Conservation (phyloP, 2,797 vertebrate genomes). For the Salmo trutta region DNA sequence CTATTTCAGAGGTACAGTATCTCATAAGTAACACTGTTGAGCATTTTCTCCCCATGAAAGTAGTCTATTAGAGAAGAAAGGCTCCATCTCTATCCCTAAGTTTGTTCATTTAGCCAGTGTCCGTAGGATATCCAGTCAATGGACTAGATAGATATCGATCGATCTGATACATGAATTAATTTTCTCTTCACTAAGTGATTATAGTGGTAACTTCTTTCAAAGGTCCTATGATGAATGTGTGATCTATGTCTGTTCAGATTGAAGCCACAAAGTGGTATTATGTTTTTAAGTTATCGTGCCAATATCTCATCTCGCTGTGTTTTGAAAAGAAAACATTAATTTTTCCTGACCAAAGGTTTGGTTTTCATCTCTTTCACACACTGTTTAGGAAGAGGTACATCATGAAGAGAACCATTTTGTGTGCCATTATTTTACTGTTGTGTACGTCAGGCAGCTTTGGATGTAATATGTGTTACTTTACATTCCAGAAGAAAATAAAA, state of each 20-base stretch:
- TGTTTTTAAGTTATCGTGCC: conserved; percentile 9
- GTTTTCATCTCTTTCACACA: conserved; percentile 7
- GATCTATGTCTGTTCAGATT: not conserved
- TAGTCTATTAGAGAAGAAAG: not conserved
- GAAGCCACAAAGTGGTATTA: not conserved
- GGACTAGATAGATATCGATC: not conserved
- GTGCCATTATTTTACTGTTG: conserved; percentile 17
- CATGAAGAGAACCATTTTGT: conserved; percentile 18
- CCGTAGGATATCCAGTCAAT: not conserved
- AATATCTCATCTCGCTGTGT: not conserved
- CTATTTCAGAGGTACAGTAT: not conserved
- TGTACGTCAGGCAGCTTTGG: conserved; percentile 21
- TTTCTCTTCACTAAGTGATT: not conserved
- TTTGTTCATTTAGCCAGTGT: not conserved
- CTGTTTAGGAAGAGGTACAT: conserved; percentile 9
- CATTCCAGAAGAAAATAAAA: conserved; percentile 37
- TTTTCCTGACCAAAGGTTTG: too few species aligned
- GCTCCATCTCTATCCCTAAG: not conserved
- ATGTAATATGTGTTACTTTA: conserved; percentile 16
- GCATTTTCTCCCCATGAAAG: not conserved
- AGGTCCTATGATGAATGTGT: not conserved
- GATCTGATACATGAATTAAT: not conserved
- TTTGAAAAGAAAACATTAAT: too few species aligned
- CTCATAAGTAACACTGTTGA: not conserved
- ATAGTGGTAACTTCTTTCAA: not conserved